Conservation (phyloP, 2,797 vertebrate species). For the Lacerta bilineata region DNA sequence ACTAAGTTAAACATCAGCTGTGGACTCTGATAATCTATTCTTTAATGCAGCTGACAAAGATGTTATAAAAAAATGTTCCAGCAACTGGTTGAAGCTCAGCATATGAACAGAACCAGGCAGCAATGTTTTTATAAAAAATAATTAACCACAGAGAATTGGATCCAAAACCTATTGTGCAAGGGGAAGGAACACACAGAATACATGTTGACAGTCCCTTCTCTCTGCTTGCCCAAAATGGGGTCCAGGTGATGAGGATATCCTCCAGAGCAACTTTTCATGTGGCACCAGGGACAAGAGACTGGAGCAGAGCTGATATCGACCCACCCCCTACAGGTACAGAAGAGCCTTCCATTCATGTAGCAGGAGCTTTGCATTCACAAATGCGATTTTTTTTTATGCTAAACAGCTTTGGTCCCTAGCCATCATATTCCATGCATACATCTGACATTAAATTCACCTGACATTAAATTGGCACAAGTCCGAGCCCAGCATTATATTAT, state of each 20-base stretch:
- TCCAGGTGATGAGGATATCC: not conserved
- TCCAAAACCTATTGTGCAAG: not conserved
- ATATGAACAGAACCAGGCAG: conserved; percentile 17
- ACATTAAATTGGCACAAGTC: not conserved
- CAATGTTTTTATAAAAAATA: too few relatives aligned
- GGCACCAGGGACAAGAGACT: not conserved
- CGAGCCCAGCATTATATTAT: not conserved
- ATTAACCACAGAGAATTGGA: not conserved
- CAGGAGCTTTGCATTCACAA: not conserved
- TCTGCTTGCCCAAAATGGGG: not conserved
- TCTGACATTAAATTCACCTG: not conserved
- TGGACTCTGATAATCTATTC: not conserved
- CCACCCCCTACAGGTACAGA: not conserved
- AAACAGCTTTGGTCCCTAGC: not conserved
- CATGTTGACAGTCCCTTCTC: not conserved
- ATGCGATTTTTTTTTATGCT: not conserved
- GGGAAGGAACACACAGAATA: not conserved
- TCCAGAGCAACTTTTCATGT: not conserved
- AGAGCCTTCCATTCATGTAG: not conserved
- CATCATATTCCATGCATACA: not conserved
- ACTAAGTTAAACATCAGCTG: not conserved
- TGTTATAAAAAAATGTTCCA: conserved; percentile 5
- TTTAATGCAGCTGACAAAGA: conserved; percentile 20
- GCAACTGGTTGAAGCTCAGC: conserved; percentile 14
- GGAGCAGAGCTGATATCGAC: not conserved